Percentiles rank a stretch among this genome's conserved stretches.
Evolutionary conservation across 2,113 vertebrate species (phyloP).

Genomic region (Eulemur macaco): DNA sequence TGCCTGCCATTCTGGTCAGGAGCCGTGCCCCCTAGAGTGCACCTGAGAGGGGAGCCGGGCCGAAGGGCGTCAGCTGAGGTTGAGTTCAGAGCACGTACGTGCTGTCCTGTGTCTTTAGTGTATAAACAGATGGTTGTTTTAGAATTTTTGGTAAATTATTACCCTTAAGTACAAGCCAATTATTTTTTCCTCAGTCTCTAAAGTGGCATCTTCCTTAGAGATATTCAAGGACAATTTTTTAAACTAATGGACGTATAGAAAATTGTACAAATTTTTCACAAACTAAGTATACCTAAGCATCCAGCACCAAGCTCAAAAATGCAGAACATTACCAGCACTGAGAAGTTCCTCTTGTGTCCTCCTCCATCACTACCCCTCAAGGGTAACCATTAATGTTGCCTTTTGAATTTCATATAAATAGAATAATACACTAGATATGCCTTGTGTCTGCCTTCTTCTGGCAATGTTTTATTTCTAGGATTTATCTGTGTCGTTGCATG

Average conservation of each 20-base stretch:
- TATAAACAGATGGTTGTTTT: background rate
- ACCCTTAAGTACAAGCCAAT: background rate
- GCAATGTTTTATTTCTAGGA: background rate
- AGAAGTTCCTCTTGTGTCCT: accelerated
- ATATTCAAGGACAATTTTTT: background rate
- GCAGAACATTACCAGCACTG: too few relatives aligned
- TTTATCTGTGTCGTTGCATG: background rate
- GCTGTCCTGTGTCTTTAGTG: background rate
- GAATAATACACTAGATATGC: background rate
- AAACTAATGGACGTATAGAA: background rate
- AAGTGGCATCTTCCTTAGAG: background rate
- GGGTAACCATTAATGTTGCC: background rate
- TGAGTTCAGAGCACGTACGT: background rate
- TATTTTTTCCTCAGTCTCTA: background rate
- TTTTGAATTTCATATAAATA: background rate
- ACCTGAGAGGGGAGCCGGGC: background rate
- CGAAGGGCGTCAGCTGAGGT: accelerated
- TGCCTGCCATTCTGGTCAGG: background rate
- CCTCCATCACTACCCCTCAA: background rate
- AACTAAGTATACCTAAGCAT: background rate
- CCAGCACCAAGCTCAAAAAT: background rate
- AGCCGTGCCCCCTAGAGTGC: accelerated
- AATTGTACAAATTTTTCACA: background rate
- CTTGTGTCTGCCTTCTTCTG: background rate
- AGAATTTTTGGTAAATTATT: background rate